Conservation (phyloP, 2,888 invertebrate species). For the Griposia aprilina region DNA sequence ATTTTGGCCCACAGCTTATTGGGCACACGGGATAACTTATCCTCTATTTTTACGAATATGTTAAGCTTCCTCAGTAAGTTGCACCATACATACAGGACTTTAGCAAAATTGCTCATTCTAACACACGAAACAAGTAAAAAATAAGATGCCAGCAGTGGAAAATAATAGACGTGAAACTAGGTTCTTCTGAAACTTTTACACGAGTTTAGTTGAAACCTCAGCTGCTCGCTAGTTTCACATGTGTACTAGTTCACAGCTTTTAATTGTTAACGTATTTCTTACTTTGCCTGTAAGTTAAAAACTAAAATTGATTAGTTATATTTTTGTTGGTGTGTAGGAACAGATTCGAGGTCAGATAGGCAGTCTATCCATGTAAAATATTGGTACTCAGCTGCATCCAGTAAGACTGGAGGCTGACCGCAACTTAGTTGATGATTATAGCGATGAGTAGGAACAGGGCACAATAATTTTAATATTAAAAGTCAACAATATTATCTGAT, state of each 20-base stretch:
- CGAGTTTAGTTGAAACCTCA: background rate
- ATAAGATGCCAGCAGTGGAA: background rate
- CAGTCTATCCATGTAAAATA: no score
- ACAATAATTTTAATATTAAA: no score
- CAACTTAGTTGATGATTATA: no score
- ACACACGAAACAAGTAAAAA: background rate
- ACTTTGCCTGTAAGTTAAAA: background rate
- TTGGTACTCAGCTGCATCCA: no score
- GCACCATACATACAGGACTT: background rate
- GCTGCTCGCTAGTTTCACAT: background rate
- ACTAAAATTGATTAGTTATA: background rate
- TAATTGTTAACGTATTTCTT: background rate
- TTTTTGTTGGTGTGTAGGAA: background rate
- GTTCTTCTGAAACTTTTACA: constrained; percentile 3
- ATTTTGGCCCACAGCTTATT: no score
- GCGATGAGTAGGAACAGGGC: no score
- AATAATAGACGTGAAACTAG: background rate
- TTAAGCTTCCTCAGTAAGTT: background rate
- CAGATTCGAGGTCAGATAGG: no score
- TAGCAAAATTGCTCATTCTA: background rate
- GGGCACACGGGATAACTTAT: no score
- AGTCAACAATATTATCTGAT: no score
- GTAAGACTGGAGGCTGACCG: no score
- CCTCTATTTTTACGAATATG: background rate
- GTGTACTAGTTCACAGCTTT: background rate